Base-by-base conservation (phyloP, 2,113 vertebrate genomes). In the Menura novaehollandiae region DNA sequence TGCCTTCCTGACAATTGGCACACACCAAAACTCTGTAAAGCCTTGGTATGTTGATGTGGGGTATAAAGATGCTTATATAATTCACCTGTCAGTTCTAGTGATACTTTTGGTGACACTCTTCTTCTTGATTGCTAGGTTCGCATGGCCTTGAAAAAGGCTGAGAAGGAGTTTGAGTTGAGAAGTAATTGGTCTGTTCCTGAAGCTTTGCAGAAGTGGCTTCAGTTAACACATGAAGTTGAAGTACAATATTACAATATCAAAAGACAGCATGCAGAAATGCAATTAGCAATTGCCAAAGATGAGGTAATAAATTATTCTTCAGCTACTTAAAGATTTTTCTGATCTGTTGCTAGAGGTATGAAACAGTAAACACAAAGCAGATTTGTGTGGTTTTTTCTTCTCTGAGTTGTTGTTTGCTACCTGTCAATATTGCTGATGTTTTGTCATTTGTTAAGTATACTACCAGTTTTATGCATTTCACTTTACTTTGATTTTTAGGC, bases 231-330 rank as follows among this genome's bases (percentile, higher is more conserved):
- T 11, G 99, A 99, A 97, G 99, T 99, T 69, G 99, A 99, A 97
- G 99, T 99, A 15, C 99, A 99, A 5, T 99, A 99, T 98, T 99
- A 99, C 97, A 99, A 99, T 96, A 99, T 99, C 95, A 99, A 99
- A 98, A 99, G 99, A n/a, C 99, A 99, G 88, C 99, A 97, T 51
- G 99, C 99, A 5, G 99, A 99, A 98, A 98, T 99, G 91, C 99
- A 99, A 46, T 97, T 99, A 73, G 98, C 98, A 41, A 98, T 99
- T 23, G 99, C 99, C 88, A 99, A 99, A 97, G 99, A 99, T 11
- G 99, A 99, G 99, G 99, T 99, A 99, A 71, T 92, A 35, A 86
- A 21, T 68, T 56, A 84, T 28, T 37, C 39, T 91, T 92, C 58
- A 49, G 8, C 52, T 56, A 11, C 13, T 55, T 71, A 15, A 75